Evolutionary conservation across 1,140 invertebrate genomes (phyloP), one percentile per base, ranked within the genome.

Genomic region (Diorhabda elongata): DNA sequence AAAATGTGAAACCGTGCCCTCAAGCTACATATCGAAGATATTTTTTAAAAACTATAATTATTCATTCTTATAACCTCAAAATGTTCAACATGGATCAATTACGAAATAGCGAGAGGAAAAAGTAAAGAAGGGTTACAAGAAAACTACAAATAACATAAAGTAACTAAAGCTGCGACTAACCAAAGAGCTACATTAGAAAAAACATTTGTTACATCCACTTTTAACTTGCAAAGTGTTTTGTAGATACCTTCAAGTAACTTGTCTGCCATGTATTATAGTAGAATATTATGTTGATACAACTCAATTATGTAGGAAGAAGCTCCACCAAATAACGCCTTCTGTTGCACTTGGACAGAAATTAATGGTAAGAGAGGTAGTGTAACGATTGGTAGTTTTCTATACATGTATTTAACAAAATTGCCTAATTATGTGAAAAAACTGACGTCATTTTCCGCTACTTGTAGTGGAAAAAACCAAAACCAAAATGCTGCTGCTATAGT

Each of bases 201-300:
- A n/a, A n/a, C n/a, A n/a, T n/a, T n/a, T n/a, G n/a, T n/a, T n/a
- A n/a, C n/a, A n/a, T n/a, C n/a, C n/a, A n/a, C n/a, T n/a, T n/a
- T n/a, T n/a, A n/a, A n/a, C n/a, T n/a, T n/a, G n/a, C n/a, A n/a
- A n/a, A 73, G 69, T 62, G 71, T 76, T 45, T 63, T 76, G 5
- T 74, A 75, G 60, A 69, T 77, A n/a, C 74, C 72, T 5, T 73
- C 52, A 45, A 68, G 66, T n/a, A 69, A 69, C 4, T 71, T 72
- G 65, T 71, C 69, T 9, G 65, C 8, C 57, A 45, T 77, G 59
- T 77, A 77, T 65, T 78, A 76, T 64, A 71, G 68, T 41, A 64
- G 67, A 62, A 77, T 76, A 69, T n/a, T 74, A 52, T 74, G 69
- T 68, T 11, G 58, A 6, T 75, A 75, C 65, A 77, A 77, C 60